Conservation (phyloP, 2,888 invertebrate genomes). For the Drosophila merina region DNA sequence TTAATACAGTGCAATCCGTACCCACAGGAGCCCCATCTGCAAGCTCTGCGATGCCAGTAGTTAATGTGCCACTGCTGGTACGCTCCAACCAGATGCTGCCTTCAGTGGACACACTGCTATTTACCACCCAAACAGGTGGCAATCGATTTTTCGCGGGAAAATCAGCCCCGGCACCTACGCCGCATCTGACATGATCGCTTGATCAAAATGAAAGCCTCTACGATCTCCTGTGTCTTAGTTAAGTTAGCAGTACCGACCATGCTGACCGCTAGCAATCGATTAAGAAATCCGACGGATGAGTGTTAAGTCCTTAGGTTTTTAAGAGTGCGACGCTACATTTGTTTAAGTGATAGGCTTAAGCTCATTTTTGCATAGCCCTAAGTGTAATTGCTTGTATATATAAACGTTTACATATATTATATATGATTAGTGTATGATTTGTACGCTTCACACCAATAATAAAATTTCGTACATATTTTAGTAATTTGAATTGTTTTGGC, state of each 20-base stretch:
- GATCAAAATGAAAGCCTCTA: conserved; percentile 57
- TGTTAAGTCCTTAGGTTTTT: conserved; percentile 59
- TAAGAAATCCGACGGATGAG: conserved; percentile 43
- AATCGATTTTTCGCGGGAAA: conserved; percentile 71
- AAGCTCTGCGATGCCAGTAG: conserved; percentile 59
- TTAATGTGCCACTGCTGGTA: conserved; percentile 73
- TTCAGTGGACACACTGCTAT: conserved; percentile 83
- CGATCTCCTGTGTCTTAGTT: conserved; percentile 79
- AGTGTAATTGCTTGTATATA: conserved; percentile 57
- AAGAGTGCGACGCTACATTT: conserved; percentile 70
- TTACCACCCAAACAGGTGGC: conserved; percentile 69
- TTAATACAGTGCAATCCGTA: conserved; percentile 28
- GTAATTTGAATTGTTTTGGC: background rate
- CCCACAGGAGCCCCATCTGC: conserved; percentile 11
- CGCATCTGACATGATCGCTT: conserved; percentile 70
- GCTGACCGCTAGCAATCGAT: conserved; percentile 56
- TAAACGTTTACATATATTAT: conserved; percentile 33
- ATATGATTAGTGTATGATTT: conserved; percentile 50
- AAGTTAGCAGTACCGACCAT: conserved; percentile 67
- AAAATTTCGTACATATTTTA: conserved; percentile 65
- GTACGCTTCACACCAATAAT: conserved; percentile 70
- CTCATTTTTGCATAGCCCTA: conserved; percentile 61
- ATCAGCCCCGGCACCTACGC: conserved; percentile 42
- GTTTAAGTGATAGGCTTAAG: conserved; percentile 67
- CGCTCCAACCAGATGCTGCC: conserved; percentile 81